Base-by-base conservation (phyloP, 1,140 invertebrate genomes). In the Drosophila carrolli region DNA sequence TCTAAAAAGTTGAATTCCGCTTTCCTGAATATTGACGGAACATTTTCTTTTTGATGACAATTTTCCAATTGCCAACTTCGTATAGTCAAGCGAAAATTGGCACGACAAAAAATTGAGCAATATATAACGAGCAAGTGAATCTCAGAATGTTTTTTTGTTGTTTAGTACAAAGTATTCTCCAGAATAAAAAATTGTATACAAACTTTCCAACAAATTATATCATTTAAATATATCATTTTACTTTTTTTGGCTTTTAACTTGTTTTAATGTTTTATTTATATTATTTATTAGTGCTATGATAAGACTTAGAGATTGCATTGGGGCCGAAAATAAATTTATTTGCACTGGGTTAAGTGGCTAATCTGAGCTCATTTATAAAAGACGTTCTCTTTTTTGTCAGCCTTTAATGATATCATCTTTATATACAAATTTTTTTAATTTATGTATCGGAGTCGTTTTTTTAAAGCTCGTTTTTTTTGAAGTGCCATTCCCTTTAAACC, bases 51-150 rank as follows among this genome's bases (percentile, higher is more conserved):
- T 41, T 16, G n/a, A 62, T 35, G 13, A 35, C 23, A 6, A 44
- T 51, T 66, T 47, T 32, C 43, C 68, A 67, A 63, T 78, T 60
- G 32, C 57, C 16, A 41, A 59, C 71, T 74, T 70, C 13, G 13
- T 46, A 63, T 73, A 73, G 70, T 54, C 54, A 27, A 40, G 41
- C 48, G 62, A 19, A 19, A 19, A 19, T 19, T 19, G 19, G 2
- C 19, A 19, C 19, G 19, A 19, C 19, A 19, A 19, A 19, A 2
- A 19, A 19, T 19, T 19, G 19, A 19, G 27, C 27, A 78, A 75
- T 78, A 46, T 53, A 55, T 62, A 77, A 81, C 54, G 67, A 63
- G 73, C 61, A 67, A 54, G 32, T 62, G 60, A 66, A 70, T 82
- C 71, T 35, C 11, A n/a, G 1, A 40, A 59, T 66, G 32, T 44